phyloP scores from a whole-genome alignment of 2,113 vertebrate species.

The Bungarus multicinctus region DNA sequence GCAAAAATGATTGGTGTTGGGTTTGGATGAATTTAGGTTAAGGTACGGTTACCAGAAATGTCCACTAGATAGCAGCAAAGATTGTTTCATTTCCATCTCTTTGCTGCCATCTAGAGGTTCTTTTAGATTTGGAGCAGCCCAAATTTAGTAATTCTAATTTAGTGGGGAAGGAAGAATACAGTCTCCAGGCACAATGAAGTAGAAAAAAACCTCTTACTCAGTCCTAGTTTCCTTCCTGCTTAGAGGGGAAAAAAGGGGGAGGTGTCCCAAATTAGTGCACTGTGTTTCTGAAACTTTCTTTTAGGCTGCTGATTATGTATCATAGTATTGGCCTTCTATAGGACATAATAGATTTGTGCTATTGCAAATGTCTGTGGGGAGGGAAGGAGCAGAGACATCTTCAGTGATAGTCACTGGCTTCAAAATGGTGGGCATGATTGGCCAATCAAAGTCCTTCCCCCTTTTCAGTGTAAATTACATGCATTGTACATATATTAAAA shows the following conservation, averaged over 20 bases:
- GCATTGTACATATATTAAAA: not conserved
- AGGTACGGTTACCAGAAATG: not conserved
- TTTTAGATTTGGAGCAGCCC: not conserved
- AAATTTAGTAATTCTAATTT: not conserved
- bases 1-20: not conserved
- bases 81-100: not conserved
- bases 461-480: not conserved
- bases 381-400: not conserved
- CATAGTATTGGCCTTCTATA: not conserved
- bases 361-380: not conserved
- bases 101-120: not conserved
- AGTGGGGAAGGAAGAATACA: not conserved
- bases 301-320: not conserved
- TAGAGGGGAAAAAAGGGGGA: not conserved
- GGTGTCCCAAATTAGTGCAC: not conserved
- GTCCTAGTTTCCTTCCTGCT: too few species aligned
- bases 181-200: not conserved
- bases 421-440: not conserved
- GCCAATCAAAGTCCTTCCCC: not conserved
- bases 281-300: not conserved
- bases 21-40: not conserved
- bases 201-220: not conserved
- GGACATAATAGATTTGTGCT: not conserved
- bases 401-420: not conserved
- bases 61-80: not conserved